Conservation (phyloP, 1,140 invertebrate species). For the Drosophila repleta region DNA sequence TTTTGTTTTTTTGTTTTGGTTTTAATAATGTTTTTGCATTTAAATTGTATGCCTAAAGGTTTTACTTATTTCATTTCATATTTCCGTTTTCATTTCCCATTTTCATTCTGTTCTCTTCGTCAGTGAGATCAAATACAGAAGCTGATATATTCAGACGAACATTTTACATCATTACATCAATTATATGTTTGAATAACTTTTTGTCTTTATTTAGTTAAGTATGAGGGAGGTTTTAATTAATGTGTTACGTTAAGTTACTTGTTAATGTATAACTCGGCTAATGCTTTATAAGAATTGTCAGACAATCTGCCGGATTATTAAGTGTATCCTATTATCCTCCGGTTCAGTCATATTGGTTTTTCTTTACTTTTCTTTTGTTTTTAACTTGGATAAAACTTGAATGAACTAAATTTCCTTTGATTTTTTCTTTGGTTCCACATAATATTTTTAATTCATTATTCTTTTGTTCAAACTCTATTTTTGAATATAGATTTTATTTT, state of each 20-base stretch:
- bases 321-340: conserved; percentile 11
- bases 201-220: conserved; percentile 20
- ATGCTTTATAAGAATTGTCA: conserved; percentile 55
- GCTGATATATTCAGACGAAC: conserved; percentile 67
- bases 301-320: conserved; percentile 29
- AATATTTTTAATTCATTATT: conserved; percentile 9
- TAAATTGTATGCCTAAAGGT: conserved; percentile 39
- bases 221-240: conserved; percentile 34
- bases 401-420: conserved; percentile 18
- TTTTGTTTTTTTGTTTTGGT: conserved; percentile 18
- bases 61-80: conserved; percentile 37
- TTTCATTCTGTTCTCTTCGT: conserved; percentile 36
- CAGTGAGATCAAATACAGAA: conserved; percentile 73
- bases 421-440: conserved; percentile 14
- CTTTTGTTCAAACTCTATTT: conserved; percentile 16
- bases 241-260: conserved; percentile 59
- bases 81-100: conserved; percentile 22
- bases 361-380: neutral
- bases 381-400: conserved; percentile 1
- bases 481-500: conserved; percentile 37
- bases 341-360: conserved; percentile 27
- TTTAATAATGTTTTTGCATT: conserved; percentile 38
- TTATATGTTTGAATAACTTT: conserved; percentile 57
- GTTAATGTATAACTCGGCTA: conserved; percentile 60
- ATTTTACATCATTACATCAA: conserved; percentile 67